phyloP scores from a whole-genome alignment of 2,113 vertebrate species.

The Pagrus major region DNA sequence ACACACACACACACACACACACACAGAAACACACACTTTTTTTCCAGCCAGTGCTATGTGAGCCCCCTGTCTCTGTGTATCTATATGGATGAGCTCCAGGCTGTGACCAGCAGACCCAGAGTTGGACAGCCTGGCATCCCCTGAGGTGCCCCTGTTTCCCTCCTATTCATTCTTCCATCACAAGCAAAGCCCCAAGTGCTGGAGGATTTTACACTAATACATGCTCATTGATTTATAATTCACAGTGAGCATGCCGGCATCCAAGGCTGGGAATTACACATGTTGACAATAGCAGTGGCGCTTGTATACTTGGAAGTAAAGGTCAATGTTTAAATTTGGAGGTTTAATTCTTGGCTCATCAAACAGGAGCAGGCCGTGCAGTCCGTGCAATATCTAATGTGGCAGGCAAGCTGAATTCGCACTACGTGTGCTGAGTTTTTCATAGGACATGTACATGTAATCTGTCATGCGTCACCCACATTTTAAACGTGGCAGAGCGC shows the following conservation, averaged over 20 bases:
- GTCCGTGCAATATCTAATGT: constrained; percentile 21
- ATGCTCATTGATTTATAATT: constrained; percentile 82
- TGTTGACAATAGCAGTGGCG: constrained; percentile 72
- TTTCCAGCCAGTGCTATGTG: constrained; percentile 45
- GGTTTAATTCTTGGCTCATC: constrained; percentile 57
- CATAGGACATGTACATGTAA: constrained; percentile 16
- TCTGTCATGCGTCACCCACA: constrained; percentile 27
- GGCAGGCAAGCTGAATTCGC: constrained; percentile 21
- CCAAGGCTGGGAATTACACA: constrained; percentile 71
- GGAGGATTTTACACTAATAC: constrained; percentile 71
- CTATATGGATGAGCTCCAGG: constrained; percentile 59
- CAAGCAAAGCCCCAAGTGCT: constrained; percentile 59
- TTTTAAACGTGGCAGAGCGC: neutral
- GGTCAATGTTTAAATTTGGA: constrained; percentile 77
- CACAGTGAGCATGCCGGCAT: constrained; percentile 53
- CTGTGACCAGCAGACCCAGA: constrained; percentile 53
- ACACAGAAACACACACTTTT: constrained; percentile 14
- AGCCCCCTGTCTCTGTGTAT: constrained; percentile 48
- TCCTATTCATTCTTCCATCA: constrained; percentile 54
- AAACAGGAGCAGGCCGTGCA: constrained; percentile 33
- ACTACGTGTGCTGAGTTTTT: neutral
- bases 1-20: constrained; percentile 22
- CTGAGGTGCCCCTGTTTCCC: constrained; percentile 31
- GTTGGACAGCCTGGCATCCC: constrained; percentile 57
- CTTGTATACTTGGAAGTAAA: constrained; percentile 73